These are phyloP conservation scores for Apoda limacodes DNA, from an alignment of 2,888 invertebrate species.

Conservation along the genomic window DNA sequence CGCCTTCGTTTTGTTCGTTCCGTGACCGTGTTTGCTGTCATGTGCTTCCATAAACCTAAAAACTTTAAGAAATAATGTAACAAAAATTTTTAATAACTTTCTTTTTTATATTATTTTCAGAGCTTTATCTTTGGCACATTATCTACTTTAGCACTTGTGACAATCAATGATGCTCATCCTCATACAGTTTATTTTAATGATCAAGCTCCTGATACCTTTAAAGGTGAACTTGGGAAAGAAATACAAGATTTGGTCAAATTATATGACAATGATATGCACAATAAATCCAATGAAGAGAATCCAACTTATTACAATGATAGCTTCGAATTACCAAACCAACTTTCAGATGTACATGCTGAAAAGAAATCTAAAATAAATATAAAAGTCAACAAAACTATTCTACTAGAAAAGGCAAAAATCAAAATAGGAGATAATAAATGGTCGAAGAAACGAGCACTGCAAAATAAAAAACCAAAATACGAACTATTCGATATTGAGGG, in stretches of 20 bases:
- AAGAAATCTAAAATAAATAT: not conserved
- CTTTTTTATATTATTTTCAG: constrained; percentile 19
- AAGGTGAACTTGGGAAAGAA: not conserved
- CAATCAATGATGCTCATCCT: constrained; percentile 6
- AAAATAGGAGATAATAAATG: constrained; percentile 23
- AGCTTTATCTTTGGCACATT: constrained; percentile 6
- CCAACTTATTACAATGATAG: not conserved
- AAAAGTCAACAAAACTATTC: not conserved
- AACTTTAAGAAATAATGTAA: not conserved
- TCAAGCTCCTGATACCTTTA: no score
- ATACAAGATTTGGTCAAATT: constrained; percentile 1
- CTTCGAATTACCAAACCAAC: not conserved
- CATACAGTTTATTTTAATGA: constrained; percentile 9
- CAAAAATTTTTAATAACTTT: not conserved
- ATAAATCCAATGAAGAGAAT: not conserved
- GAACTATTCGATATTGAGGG: constrained; percentile 12
- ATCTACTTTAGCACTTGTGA: constrained; percentile 12
- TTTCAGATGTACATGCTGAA: not conserved
- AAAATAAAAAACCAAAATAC: constrained; percentile 28
- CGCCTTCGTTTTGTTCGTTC: no score
- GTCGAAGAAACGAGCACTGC: constrained; percentile 23
- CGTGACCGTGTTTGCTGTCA: no score
- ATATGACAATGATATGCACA: not conserved
- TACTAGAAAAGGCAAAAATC: constrained; percentile 5
- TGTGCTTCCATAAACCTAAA: no score